Evolutionary conservation across 2,797 vertebrate species (phyloP), one percentile per base, ranked within the genome.

Genomic region (Pipistrellus kuhlii): DNA sequence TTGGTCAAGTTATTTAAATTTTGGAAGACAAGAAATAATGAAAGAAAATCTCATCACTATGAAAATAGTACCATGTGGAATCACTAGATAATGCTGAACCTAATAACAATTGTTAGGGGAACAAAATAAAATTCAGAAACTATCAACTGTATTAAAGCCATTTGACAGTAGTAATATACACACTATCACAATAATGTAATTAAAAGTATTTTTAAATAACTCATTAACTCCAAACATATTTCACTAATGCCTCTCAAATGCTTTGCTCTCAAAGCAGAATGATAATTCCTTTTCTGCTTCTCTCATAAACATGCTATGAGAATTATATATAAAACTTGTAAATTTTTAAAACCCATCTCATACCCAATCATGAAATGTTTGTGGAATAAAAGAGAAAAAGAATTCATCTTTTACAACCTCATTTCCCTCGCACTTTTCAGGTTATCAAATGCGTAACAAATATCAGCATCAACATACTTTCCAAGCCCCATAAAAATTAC

Each of bases 1-100:
- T 4, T 78, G 32, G 76, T 85, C 92, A 91, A 92, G 18, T 55
- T 73, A 85, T 51, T 83, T 78, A 59, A 90, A 94, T 21, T 88
- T 27, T 76, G 48, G 41, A 82, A 88, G 76, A 96, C 90, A 95
- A 85, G 32, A 4, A 84, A 76, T 68, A 91, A 76, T 30, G 23
- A 88, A 83, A 89, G 20, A 81, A 91, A 48, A 66, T 48, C 21
- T 69, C 62, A 85, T 72, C 57, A 85, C 53, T 3, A 71, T 68
- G 41, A 86, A 82, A 68, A 71, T 9, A 71, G 7, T 46, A 46
- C 32, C 44, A 55, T 68, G 92, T 87, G 30, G 7, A 64, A 81
- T 72, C 46, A 86, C 23, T 3, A 57, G 30, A 71, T 76, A 82
- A 69, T 55, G 69, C 48, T 92, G 18, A 13, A 55, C 48, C 32